A percentile compares a stretch with the other conserved stretches of the same genome.
phyloP scores from a whole-genome alignment of 2,888 invertebrate genomes.

The Psylliodes chrysocephalus region DNA sequence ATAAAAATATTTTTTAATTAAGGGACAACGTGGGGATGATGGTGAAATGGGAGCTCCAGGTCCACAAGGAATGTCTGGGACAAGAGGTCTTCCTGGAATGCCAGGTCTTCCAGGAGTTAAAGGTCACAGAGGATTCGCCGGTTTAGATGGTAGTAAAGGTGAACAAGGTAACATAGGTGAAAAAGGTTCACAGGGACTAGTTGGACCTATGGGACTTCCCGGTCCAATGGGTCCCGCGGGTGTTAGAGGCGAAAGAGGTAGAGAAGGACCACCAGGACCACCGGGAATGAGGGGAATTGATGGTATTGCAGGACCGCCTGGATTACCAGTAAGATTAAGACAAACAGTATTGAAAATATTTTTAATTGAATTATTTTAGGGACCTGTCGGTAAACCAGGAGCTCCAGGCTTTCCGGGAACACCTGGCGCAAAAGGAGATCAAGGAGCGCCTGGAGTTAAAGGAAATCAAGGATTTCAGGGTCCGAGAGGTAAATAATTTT shows the following conservation, averaged over 20 bases:
- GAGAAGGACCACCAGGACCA: conserved; percentile 83
- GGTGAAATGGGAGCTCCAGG: conserved; percentile 83
- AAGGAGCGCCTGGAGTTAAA: conserved; percentile 76
- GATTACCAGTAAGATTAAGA: conserved; percentile 71
- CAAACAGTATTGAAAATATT: background rate
- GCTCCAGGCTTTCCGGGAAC: conserved; percentile 86
- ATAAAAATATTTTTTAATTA: conserved; percentile 23
- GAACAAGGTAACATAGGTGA: conserved; percentile 81
- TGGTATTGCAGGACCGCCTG: conserved; percentile 82
- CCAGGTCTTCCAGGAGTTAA: conserved; percentile 85
- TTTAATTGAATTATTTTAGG: conserved; percentile 64
- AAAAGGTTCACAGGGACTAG: conserved; percentile 76
- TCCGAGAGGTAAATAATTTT: conserved; percentile 44
- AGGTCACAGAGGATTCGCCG: conserved; percentile 84
- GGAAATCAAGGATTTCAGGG: conserved; percentile 58
- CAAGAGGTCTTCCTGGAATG: conserved; percentile 77
- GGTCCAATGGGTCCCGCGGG: conserved; percentile 82
- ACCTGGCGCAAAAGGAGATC: conserved; percentile 84
- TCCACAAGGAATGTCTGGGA: conserved; percentile 76
- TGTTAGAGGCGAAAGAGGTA: conserved; percentile 83
- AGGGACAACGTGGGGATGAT: conserved; percentile 83
- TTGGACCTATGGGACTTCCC: conserved; percentile 76
- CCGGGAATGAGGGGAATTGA: conserved; percentile 83
- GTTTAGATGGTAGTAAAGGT: conserved; percentile 83
- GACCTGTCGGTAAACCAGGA: conserved; percentile 83